Evolutionary conservation across 2,113 vertebrate species (phyloP), one percentile per base, ranked within the genome.

Genomic region (Anolis carolinensis): DNA sequence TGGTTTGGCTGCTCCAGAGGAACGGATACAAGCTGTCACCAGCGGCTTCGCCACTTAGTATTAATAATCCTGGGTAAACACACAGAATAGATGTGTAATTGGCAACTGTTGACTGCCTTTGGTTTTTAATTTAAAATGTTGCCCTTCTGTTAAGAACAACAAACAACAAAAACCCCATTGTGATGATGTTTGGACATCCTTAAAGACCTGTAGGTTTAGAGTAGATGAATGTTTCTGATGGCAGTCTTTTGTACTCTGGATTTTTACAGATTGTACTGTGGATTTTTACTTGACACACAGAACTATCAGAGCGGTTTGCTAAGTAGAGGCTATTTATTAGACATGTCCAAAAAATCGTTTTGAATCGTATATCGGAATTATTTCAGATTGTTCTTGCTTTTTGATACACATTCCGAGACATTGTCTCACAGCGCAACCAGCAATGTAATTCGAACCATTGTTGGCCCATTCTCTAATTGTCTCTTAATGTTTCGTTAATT

Each of bases 151-250:
- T 0, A 50, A 84, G 71, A 81, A 76, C 34, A 89, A 80, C 85
- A 86, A 27, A 77, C 14, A 16, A 83, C 4, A 16, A 23, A 44
- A n/a, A 67, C 30, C 32, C 30, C 52, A 14, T 0, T 0, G 76
- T 55, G 48, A 23, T 74, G 76, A 65, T 30, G 27, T 65, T 34
- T 74, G 87, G 83, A 21, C 86, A 87, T 92, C 89, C 23, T 0
- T 86, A 90, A 82, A 75, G 92, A 81, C 86, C 77, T 90, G 84
- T 87, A 89, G 87, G 21, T 0, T 44, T 44, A 21, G 59, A 21
- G 50, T 10, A 70, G 83, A 70, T 73, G 39, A n/a, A 27, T 7
- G 16, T 77, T 55, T 68, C 11, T 34, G 21, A 68, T 68, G 48
- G 27, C 27, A 25, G 63, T 16, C 16, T 3, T 76, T 14, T 83